phyloP scores from a whole-genome alignment of 1,140 invertebrate genomes.

The Listronotus oregonensis region DNA sequence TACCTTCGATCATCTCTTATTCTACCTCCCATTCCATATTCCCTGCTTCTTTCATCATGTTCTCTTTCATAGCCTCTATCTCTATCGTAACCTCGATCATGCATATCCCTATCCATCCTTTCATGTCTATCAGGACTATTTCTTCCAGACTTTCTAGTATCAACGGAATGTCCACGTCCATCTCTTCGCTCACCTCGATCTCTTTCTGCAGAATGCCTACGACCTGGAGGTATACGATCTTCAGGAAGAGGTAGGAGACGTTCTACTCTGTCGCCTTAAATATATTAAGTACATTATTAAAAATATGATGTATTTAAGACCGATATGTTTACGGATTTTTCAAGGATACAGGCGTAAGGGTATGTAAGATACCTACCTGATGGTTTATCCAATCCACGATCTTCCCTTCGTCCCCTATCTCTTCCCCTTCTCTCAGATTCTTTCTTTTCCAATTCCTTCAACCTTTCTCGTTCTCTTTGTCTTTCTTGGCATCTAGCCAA shows the following conservation, averaged over 20 bases:
- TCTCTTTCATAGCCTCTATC: conserved; percentile 43
- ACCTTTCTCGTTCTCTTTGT: conserved; percentile 65
- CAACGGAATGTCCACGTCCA: conserved; percentile 36
- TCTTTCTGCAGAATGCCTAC: conserved; percentile 47
- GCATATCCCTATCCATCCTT: conserved; percentile 37
- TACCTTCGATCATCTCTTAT: conserved; percentile 24
- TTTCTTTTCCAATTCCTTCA: conserved; percentile 56
- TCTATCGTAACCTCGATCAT: conserved; percentile 40
- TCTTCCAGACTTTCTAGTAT: conserved; percentile 35
- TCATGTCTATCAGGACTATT: conserved; percentile 48
- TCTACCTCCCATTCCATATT: conserved; percentile 17
- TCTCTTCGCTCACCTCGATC: conserved; percentile 42
- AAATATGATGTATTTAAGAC: no score
- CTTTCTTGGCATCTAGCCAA: conserved; percentile 62
- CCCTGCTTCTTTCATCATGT: conserved; percentile 31
- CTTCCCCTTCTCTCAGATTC: conserved; percentile 52
- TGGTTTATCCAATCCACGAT: conserved; percentile 54
- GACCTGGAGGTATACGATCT: conserved; percentile 49
- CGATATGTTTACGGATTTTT: no score
- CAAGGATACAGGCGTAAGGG: no score
- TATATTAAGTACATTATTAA: not conserved
- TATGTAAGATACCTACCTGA: conserved; percentile 12
- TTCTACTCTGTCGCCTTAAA: conserved; percentile 47
- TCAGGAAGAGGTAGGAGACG: conserved; percentile 50
- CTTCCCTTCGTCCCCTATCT: conserved; percentile 49